These are phyloP conservation scores for Amblyteles armatorius DNA, from an alignment of 2,888 invertebrate species.

Conservation along the genomic window DNA sequence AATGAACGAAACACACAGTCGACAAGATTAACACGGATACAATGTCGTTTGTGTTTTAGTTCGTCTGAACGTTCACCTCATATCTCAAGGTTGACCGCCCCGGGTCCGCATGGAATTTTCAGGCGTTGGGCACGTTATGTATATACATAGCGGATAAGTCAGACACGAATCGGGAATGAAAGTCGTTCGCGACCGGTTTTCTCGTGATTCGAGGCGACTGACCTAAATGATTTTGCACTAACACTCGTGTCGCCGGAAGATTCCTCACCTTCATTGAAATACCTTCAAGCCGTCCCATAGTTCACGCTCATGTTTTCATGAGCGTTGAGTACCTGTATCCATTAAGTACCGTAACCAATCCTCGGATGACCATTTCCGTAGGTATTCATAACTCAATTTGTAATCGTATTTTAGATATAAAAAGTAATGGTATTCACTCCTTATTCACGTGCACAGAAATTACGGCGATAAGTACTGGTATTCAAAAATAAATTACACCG, in stretches of 20 bases:
- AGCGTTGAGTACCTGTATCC: not conserved
- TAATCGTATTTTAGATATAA: not conserved
- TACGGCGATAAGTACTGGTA: not conserved
- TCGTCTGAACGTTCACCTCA: conserved; percentile 44
- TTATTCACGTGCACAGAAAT: not conserved
- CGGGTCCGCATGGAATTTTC: conserved; percentile 35
- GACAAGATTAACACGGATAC: not conserved
- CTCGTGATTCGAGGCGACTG: conserved; percentile 60
- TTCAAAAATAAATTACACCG: not conserved
- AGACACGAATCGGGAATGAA: conserved; percentile 70
- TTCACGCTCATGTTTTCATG: not conserved
- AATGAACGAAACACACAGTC: not conserved
- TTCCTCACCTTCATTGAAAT: conserved; percentile 32
- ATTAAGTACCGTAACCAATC: not conserved
- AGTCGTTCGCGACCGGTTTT: conserved; percentile 72
- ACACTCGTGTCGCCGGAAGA: conserved; percentile 36
- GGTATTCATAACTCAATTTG: not conserved
- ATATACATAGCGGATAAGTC: not conserved
- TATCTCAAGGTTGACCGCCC: conserved; percentile 54
- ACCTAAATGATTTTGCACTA: conserved; percentile 67
- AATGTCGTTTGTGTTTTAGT: conserved; percentile 12
- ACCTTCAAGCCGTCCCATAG: not conserved
- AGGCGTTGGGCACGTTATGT: conserved; percentile 33
- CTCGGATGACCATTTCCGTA: not conserved
- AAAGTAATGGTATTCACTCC: not conserved